Base-by-base conservation (phyloP, 1,140 invertebrate genomes). In the Megalopta genalis region DNA sequence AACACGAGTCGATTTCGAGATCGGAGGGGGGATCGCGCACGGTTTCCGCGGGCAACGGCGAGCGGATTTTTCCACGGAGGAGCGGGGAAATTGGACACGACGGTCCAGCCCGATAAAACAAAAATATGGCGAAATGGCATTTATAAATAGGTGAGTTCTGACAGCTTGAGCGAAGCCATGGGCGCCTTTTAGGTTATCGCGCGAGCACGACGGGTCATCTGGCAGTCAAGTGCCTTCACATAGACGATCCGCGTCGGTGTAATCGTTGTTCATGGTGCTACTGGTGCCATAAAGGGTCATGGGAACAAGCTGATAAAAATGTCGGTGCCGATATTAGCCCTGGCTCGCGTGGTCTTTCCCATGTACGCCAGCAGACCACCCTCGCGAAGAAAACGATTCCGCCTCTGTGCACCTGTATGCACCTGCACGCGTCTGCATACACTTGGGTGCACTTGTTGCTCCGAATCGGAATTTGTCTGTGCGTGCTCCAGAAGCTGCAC, bases 181-280 rank as follows among this genome's bases (percentile, higher is more conserved):
- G 89, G 86, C 86, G 92, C 91, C 85, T 93, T 93, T 93, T 93
- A 92, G 91, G 91, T 92, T 93, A 93, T 93, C 92, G 86, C 83
- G 87, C 83, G 87, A 90, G 88, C 86, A 92, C 87, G 88, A 89
- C 85, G 91, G 91, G 92, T 93, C 92, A 93, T 93, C 92, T 93
- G 92, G 92, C 91, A 93, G 91, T 93, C 92, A 93, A 93, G 92
- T 93, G 92, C 83, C 73, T 84, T 70, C 77, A 85, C 85, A 87
- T 89, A 87, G 83, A 87, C 85, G 86, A 84, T 88, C 77, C 78
- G 81, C 75, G 73, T 88, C 79, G 84, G 82, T 88, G 81, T 87
- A 88, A 91, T 91, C 88, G 76, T 80, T 64, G 86, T 86, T 78
- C 81, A 90, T 89, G 89, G 89, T 83, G 89, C 88, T 92, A 92